A percentile compares a stretch with the other conserved stretches of the same genome.
Evolutionary conservation across 2,888 invertebrate genomes (phyloP).

Genomic region (Caradrina clavipalpis): DNA sequence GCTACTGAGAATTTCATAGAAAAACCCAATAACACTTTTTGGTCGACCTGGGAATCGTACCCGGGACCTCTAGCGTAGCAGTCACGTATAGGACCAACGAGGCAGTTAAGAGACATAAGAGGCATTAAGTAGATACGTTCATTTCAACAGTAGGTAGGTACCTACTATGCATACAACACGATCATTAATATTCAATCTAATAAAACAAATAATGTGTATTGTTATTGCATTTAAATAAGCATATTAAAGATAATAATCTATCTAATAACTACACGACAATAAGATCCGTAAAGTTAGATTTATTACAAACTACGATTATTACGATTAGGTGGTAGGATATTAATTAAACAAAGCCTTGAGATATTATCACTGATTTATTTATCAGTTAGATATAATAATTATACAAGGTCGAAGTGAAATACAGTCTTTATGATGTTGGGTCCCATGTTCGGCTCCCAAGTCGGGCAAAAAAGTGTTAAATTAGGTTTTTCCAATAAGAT

Average conservation of each 20-base stretch:
- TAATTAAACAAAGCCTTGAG: neutral
- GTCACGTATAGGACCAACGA: too few species aligned
- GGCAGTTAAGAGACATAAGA: too few species aligned
- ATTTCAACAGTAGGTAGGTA: neutral
- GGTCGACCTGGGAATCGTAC: too few species aligned
- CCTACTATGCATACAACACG: neutral
- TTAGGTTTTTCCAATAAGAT: too few species aligned
- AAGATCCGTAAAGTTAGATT: conserved; percentile 25
- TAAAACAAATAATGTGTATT: conserved; percentile 16
- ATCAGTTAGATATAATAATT: neutral
- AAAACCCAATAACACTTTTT: too few species aligned
- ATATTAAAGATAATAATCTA: neutral
- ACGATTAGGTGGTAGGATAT: neutral
- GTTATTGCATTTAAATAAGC: conserved; percentile 9
- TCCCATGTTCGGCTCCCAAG: too few species aligned
- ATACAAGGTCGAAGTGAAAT: too few species aligned
- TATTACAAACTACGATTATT: conserved; percentile 27
- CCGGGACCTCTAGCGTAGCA: too few species aligned
- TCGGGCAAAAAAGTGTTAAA: too few species aligned
- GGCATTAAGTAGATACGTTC: too few species aligned
- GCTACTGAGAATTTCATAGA: too few species aligned
- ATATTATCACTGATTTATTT: conserved; percentile 18
- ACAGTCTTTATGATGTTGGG: too few species aligned
- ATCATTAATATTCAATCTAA: conserved; percentile 12
- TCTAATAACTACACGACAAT: neutral